A percentile compares a stretch with the other conserved stretches of the same genome.
Evolutionary conservation across 2,113 vertebrate genomes (phyloP).

Genomic region (Anoplopoma fimbria): DNA sequence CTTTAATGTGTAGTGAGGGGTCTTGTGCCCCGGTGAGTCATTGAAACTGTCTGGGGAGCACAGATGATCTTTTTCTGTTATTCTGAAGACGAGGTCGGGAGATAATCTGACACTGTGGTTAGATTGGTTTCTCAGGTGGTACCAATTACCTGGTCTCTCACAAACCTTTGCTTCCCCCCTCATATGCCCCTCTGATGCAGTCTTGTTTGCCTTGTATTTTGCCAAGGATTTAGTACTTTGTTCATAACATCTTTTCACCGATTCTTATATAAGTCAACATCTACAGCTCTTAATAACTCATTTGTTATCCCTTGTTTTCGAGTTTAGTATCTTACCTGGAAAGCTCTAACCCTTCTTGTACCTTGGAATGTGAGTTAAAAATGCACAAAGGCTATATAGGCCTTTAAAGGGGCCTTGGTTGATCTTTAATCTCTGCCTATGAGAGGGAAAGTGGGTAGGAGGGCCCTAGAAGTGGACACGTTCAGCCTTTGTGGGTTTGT

Average conservation of each 20-base stretch:
- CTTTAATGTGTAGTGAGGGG: slow-evolving; percentile 76
- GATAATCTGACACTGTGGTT: slow-evolving; percentile 83
- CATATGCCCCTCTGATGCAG: slow-evolving; percentile 1
- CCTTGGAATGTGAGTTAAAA: slow-evolving; percentile 19
- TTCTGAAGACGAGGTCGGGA: slow-evolving; percentile 80
- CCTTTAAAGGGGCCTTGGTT: slow-evolving; percentile 43
- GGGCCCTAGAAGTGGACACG: slow-evolving; percentile 40
- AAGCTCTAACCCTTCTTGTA: slow-evolving; percentile 9
- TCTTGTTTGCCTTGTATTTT: slow-evolving; percentile 17
- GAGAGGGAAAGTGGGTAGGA: slow-evolving; percentile 45
- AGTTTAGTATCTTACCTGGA: slow-evolving; percentile 27
- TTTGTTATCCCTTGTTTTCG: not conserved
- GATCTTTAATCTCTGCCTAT: slow-evolving; percentile 60
- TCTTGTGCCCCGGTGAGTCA: slow-evolving; percentile 76
- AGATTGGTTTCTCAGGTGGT: slow-evolving; percentile 86
- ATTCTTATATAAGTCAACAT: not conserved
- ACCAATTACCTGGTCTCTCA: slow-evolving; percentile 75
- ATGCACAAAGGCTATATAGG: slow-evolving; percentile 37
- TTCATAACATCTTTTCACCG: not conserved
- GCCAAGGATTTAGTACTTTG: not conserved
- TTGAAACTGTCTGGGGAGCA: slow-evolving; percentile 77
- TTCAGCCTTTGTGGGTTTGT: slow-evolving; percentile 70
- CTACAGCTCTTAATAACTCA: not conserved
- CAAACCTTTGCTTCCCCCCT: slow-evolving; percentile 11
- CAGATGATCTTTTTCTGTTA: slow-evolving; percentile 85